Evolutionary conservation across 2,797 vertebrate species (phyloP).

Genomic region (Crocidura indochinensis): DNA sequence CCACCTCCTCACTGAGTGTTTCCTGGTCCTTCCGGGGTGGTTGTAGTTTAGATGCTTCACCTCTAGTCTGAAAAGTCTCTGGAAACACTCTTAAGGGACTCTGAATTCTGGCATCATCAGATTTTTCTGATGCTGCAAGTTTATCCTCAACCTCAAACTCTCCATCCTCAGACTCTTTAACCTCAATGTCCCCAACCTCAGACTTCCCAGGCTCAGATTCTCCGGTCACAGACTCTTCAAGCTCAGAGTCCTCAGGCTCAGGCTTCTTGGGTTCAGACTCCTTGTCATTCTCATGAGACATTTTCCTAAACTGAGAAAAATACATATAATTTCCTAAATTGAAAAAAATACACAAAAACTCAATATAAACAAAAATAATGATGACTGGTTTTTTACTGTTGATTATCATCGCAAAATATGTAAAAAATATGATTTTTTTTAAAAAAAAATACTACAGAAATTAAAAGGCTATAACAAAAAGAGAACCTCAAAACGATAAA

Average conservation of each 20-base stretch:
- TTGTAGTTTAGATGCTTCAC: background rate
- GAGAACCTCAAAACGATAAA: slow-evolving; percentile 43
- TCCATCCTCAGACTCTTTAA: no score
- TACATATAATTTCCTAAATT: slow-evolving; percentile 64
- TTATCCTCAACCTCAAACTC: background rate
- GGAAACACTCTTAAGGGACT: background rate
- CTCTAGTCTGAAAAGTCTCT: background rate
- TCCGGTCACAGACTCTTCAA: no score
- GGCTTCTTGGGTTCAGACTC: no score
- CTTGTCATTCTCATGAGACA: slow-evolving; percentile 77
- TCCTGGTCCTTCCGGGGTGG: background rate
- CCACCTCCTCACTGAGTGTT: background rate
- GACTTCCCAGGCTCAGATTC: no score
- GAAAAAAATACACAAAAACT: background rate
- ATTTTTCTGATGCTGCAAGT: background rate
- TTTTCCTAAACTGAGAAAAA: slow-evolving; percentile 73
- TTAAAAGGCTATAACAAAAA: slow-evolving; percentile 31
- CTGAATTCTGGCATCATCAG: slow-evolving; percentile 27
- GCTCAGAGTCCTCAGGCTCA: no score
- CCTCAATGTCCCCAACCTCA: no score
- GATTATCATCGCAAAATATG: slow-evolving; percentile 37
- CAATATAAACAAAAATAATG: no score
- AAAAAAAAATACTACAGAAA: slow-evolving; percentile 46
- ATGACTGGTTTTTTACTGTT: background rate
- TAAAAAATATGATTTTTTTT: slow-evolving; percentile 47